Evolutionary conservation across 2,888 invertebrate genomes (phyloP), one percentile per base, ranked within the genome.

Genomic region (Habroteleia sp.): DNA sequence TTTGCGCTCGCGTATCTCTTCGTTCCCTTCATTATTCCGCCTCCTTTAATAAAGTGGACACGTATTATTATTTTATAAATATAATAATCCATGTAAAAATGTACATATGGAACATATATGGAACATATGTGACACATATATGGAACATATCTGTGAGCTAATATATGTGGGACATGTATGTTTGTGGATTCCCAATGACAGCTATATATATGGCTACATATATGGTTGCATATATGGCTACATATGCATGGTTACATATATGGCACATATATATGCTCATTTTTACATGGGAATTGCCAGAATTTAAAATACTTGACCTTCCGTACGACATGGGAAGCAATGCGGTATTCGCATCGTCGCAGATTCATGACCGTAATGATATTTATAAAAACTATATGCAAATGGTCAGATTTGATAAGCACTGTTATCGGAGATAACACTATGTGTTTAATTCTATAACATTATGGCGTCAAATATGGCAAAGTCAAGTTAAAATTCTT

Each of bases 321-420:
- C 39, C 44, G 58, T 52, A 52, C 63, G 50, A 65, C 74, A 50
- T 63, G 63, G 46, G 74, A 74, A 74, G 69, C 69, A 69, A 52
- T 72, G 72, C 58, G 42, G 54, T 29, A 58, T 63, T 62, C 72
- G 72, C 65, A 56, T 65, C 58, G 74, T 52, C 65, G 65, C 60
- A 74, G 46, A 60, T 37, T 37, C 39, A 73, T 73, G 72, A 65
- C 72, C 37, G 14, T 58, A 35, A 72, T 58, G 74, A 58, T 60
- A 62, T 66, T 68, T 65, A 75, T 69, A 71, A 75, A 69, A 75
- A 75, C 63, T 65, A 75, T 69, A 60, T 66, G 60, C 52, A 69
- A 69, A 71, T 52, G 33, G 69, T 71, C 52, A 63, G 71, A 74
- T 69, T 74, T 68, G 58, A 69, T 42, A 75, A 65, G 75, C 75